phyloP scores from a whole-genome alignment of 2,113 vertebrate species.

The Geothlypis trichas region DNA sequence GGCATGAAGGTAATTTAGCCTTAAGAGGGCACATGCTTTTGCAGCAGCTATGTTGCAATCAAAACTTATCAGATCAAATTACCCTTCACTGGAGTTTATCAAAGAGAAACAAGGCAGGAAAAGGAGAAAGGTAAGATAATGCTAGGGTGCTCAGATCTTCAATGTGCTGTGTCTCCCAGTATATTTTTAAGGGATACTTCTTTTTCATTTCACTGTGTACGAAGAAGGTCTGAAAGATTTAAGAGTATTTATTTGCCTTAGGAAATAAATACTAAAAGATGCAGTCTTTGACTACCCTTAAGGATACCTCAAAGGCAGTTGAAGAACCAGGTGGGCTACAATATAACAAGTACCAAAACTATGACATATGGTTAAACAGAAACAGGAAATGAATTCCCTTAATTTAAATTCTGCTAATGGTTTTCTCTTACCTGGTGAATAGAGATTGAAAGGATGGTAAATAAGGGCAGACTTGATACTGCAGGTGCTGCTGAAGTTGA shows the following conservation, averaged over 20 bases:
- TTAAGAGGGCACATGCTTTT: neutral
- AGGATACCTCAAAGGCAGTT: neutral
- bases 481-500: neutral
- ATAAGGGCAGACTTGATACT: neutral
- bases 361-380: neutral
- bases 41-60: neutral
- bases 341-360: neutral
- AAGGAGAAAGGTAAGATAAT: neutral
- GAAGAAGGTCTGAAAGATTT: neutral
- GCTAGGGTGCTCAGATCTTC: neutral
- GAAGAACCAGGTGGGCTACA: neutral
- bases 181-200: neutral
- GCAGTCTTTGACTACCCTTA: neutral
- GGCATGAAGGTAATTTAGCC: neutral
- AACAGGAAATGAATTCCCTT: neutral
- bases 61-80: neutral
- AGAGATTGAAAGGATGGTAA: neutral
- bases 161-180: neutral
- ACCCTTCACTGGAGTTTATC: neutral
- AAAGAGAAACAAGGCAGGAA: neutral
- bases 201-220: neutral
- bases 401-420: neutral
- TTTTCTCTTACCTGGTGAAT: neutral
- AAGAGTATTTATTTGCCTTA: neutral
- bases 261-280: neutral